Evolutionary conservation across 2,888 invertebrate species (phyloP), one percentile per base, ranked within the genome.

Genomic region (Arctia plantaginis): DNA sequence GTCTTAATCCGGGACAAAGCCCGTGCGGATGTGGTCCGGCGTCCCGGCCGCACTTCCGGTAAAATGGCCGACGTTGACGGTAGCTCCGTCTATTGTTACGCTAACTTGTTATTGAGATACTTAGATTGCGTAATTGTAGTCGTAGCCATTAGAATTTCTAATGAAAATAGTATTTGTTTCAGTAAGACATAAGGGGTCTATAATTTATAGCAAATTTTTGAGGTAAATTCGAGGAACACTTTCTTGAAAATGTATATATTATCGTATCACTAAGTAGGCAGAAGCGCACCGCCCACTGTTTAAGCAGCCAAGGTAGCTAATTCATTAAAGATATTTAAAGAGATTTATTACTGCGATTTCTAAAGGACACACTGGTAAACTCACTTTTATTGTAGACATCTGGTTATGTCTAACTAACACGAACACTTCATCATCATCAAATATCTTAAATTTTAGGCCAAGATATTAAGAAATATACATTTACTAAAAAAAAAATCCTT

Each of bases 61-160:
- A 81, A 84, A 80, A 86, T 83, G 88, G 87, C 85, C 80, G 83
- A 71, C 74, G 66, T 3, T 55, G 67, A 71, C 41, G 65, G 70
- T 68, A 66, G 79, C 79, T 78, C 73, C 76, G 71, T 71, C 78
- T 81, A 76, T 81, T 82, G 86, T 78, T 80, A 79, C 73, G 72
- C 78, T 76, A 84, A 84, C 80, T 85, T 85, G 77, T 78, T 85
- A 84, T 85, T 83, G 83, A 79, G 78, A 85, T 84, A 74, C 78
- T 85, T 73, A 47, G 76, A 80, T 83, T 80, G 74, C 75, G 80
- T 77, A 72, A 85, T 85, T 83, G 75, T 85, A 75, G 77, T 83
- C 73, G 70, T 72, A 77, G 74, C 33, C 44, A 71, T 71, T 76
- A 71, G 69, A 69, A 67, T 74, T 70, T 39, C 4, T 44, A n/a